Evolutionary conservation across 2,797 vertebrate species (phyloP).

Genomic region (Pantherophis vulpinus): DNA sequence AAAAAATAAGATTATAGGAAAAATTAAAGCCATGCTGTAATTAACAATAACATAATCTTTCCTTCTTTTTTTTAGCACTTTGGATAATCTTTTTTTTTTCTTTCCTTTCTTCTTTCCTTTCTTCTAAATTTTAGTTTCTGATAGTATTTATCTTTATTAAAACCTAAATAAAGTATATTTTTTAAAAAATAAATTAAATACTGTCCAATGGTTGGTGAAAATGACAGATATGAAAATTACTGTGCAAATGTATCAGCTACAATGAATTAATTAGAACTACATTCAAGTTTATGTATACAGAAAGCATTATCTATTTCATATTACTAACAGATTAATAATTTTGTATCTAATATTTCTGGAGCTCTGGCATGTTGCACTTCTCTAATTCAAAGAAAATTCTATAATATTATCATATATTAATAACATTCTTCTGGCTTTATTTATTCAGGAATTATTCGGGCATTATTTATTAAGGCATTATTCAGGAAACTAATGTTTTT

Average conservation of each 20-base stretch:
- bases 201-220: background rate
- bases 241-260: background rate
- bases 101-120: background rate
- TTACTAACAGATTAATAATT: background rate
- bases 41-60: background rate
- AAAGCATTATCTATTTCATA: background rate
- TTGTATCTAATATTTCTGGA: background rate
- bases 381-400: background rate
- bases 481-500: background rate
- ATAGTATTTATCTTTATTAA: background rate
- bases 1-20: background rate
- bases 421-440: background rate
- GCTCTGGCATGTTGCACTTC: background rate
- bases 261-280: background rate
- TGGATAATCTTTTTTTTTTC: background rate
- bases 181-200: background rate
- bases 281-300: background rate
- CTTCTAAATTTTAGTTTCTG: background rate
- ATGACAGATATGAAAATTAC: background rate
- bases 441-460: background rate
- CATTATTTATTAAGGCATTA: background rate
- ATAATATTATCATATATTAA: background rate
- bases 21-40: background rate
- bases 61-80: background rate
- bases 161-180: background rate